phyloP scores from a whole-genome alignment of 2,113 vertebrate species.

The Hystrix cristata region DNA sequence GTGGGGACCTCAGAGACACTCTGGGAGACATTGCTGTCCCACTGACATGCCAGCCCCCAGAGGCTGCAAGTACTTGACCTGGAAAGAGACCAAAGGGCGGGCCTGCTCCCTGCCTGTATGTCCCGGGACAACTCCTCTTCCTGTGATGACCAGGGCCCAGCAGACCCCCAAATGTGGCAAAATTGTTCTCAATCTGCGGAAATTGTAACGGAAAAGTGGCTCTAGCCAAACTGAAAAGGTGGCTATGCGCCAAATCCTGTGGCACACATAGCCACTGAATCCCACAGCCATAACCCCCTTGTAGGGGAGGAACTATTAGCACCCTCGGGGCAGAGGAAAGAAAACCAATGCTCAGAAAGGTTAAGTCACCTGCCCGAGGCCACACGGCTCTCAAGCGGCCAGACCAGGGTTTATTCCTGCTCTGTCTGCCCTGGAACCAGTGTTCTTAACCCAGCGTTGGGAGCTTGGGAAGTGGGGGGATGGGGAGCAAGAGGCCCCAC shows the following conservation, averaged over 20 bases:
- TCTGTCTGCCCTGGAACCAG: background rate
- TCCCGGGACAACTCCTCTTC: fast-evolving
- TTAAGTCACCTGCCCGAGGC: background rate
- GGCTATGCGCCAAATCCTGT: fast-evolving
- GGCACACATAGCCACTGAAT: fast-evolving
- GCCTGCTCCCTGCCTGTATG: background rate
- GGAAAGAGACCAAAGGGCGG: background rate
- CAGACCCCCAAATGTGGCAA: background rate
- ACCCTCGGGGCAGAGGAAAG: background rate
- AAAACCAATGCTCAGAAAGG: background rate
- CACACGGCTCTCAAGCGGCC: background rate
- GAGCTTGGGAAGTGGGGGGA: background rate
- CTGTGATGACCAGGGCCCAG: fast-evolving
- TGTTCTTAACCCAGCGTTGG: background rate
- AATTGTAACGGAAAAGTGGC: background rate
- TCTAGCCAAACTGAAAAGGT: fast-evolving
- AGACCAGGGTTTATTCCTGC: too few species aligned
- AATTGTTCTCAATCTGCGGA: background rate
- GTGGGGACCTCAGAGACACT: background rate
- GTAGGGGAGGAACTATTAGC: fast-evolving
- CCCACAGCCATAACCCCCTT: too few species aligned
- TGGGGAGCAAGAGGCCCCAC: background rate
- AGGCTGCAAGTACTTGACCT: background rate
- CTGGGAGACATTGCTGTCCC: background rate
- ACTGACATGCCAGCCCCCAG: too few species aligned